phyloP scores from a whole-genome alignment of 2,797 vertebrate genomes.

The Poecilia wingei region DNA sequence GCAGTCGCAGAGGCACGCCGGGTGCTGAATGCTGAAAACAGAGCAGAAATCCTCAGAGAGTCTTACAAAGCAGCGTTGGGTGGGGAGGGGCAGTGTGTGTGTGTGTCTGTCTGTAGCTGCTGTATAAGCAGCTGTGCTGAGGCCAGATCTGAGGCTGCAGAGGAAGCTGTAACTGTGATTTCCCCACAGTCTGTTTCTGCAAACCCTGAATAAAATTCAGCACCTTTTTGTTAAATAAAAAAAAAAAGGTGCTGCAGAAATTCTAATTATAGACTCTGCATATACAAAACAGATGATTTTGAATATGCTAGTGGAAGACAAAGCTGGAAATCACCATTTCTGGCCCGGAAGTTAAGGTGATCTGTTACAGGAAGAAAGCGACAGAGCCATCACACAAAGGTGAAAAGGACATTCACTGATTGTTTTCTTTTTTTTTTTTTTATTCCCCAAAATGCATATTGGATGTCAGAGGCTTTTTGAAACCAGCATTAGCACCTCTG shows the following conservation, averaged over 20 bases:
- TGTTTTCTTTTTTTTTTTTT: too few relatives aligned
- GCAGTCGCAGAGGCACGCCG: constrained; percentile 40
- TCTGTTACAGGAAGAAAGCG: constrained; percentile 21
- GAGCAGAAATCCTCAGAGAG: constrained; percentile 50
- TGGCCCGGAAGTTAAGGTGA: not conserved
- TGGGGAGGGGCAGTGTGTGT: constrained; percentile 1
- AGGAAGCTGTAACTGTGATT: constrained; percentile 53
- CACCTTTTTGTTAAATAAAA: constrained; percentile 48
- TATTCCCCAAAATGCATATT: not conserved
- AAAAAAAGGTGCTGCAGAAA: constrained; percentile 45
- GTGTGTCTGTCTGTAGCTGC: constrained; percentile 33
- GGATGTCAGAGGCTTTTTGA: not conserved
- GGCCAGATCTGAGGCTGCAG: constrained; percentile 46
- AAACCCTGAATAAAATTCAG: constrained; percentile 67
- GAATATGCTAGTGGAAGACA: constrained; percentile 37
- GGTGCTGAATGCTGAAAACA: constrained; percentile 62
- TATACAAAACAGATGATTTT: constrained; percentile 52
- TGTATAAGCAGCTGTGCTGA: constrained; percentile 57
- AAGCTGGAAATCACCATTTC: constrained; percentile 15
- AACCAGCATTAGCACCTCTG: not conserved
- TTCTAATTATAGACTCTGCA: constrained; percentile 63
- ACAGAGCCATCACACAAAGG: constrained; percentile 3
- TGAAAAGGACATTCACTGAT: constrained; percentile 4
- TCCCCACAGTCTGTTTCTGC: constrained; percentile 66
- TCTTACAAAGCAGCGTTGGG: constrained; percentile 11